Evolutionary conservation across 1,140 invertebrate genomes (phyloP).

Genomic region (Zaprionus ornatus): DNA sequence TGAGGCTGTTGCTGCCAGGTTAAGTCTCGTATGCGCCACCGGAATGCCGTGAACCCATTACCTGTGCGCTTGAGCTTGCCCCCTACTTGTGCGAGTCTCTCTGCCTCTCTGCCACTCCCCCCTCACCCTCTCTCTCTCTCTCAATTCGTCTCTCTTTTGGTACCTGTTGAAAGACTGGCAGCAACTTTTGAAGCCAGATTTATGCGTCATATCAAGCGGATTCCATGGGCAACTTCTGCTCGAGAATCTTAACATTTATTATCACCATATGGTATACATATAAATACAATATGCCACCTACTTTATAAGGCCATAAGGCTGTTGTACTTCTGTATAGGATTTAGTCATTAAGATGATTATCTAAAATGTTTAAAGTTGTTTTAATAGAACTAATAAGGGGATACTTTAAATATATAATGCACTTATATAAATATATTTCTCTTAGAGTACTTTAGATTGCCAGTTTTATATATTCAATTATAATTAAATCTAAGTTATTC

Average conservation of each 20-base stretch:
- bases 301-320: background rate
- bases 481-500: background rate
- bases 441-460: background rate
- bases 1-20: conserved; percentile 46
- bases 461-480: background rate
- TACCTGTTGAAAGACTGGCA: conserved; percentile 29
- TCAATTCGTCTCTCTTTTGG: background rate
- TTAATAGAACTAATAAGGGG: background rate
- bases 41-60: conserved; percentile 81
- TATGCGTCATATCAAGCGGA: conserved; percentile 69
- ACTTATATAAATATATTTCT: background rate
- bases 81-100: background rate
- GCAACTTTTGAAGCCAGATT: conserved; percentile 71
- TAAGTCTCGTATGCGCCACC: conserved; percentile 75
- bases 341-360: background rate
- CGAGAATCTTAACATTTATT: conserved; percentile 19
- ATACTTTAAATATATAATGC: background rate
- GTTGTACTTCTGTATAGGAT: background rate
- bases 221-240: conserved; percentile 34
- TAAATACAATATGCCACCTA: background rate
- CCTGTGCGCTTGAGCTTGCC: conserved; percentile 43
- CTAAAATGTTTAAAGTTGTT: background rate
- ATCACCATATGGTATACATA: background rate
- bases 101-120: background rate
- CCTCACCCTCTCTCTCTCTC: background rate